Evolutionary conservation across 2,888 invertebrate genomes (phyloP).

Genomic region (Rugalucina vietnamica): DNA sequence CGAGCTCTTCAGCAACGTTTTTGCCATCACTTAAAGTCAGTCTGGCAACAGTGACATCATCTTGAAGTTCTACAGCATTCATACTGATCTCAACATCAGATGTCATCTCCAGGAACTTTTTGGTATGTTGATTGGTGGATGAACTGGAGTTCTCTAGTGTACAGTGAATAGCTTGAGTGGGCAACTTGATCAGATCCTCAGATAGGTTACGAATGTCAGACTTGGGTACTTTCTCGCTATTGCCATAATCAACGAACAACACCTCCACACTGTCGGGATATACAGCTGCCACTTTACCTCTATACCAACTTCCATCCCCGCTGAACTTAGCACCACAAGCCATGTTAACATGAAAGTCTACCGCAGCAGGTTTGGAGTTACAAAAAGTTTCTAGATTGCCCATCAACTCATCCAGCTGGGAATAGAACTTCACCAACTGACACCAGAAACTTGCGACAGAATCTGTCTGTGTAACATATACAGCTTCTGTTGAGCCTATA

Average conservation of each 20-base stretch:
- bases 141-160: constrained; percentile 50
- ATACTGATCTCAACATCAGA: constrained; percentile 53
- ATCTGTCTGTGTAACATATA: constrained; percentile 68
- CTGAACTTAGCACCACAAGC: constrained; percentile 75
- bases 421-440: constrained; percentile 58
- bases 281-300: constrained; percentile 70
- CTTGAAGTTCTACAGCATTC: constrained; percentile 34
- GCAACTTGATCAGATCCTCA: constrained; percentile 64
- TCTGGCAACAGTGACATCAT: constrained; percentile 34
- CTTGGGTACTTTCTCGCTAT: constrained; percentile 67
- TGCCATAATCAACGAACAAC: constrained; percentile 82
- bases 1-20: constrained; percentile 45
- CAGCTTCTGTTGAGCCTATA: constrained; percentile 53
- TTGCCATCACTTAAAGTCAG: constrained; percentile 42
- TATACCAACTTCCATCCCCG: constrained; percentile 79
- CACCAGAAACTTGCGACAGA: constrained; percentile 74
- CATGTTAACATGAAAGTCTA: constrained; percentile 50
- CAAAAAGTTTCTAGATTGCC: constrained; percentile 64
- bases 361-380: constrained; percentile 35
- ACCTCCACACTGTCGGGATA: constrained; percentile 69
- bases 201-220: constrained; percentile 67
- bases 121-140: constrained; percentile 51
- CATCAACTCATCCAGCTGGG: constrained; percentile 67
- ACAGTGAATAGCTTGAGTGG: constrained; percentile 76
- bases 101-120: constrained; percentile 56